Conservation (phyloP, 2,888 invertebrate genomes). For the Catocala fraxini region DNA sequence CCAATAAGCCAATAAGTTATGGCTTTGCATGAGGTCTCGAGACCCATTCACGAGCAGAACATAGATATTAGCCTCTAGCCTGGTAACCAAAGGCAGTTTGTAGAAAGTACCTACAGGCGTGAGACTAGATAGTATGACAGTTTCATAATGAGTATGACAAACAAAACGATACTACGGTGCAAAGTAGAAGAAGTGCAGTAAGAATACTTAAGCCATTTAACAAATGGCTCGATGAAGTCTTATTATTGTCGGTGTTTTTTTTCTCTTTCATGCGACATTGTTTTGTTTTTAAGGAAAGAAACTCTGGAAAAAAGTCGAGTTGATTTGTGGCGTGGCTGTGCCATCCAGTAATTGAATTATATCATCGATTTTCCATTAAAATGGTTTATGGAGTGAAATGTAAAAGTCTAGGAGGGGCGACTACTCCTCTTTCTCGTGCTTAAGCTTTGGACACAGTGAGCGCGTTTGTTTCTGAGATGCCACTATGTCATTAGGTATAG, state of each 20-base stretch:
- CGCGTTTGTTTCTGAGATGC: too few species aligned
- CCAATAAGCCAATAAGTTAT: too few species aligned
- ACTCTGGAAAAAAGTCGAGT: conserved; percentile 55
- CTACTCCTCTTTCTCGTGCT: conserved; percentile 57
- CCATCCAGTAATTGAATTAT: conserved; percentile 84
- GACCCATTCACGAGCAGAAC: too few species aligned
- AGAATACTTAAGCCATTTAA: conserved; percentile 72
- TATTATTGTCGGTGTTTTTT: conserved; percentile 61
- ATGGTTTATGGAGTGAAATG: conserved; percentile 86
- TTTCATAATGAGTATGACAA: conserved; percentile 31
- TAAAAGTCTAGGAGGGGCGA: conserved; percentile 78
- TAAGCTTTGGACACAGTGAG: conserved; percentile 34
- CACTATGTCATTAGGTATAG: too few species aligned
- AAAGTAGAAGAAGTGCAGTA: too few species aligned
- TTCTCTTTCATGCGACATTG: conserved; percentile 67
- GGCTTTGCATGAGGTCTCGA: too few species aligned
- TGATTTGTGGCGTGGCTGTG: conserved; percentile 77
- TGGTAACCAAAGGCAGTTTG: not conserved
- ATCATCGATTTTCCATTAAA: conserved; percentile 87
- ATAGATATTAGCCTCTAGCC: too few species aligned
- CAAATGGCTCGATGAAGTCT: conserved; percentile 78
- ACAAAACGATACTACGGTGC: conserved; percentile 48
- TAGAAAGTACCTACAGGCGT: not conserved
- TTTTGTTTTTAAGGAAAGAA: conserved; percentile 70
- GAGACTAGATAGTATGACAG: not conserved